These are phyloP conservation scores for Lepidothrix coronata DNA, from an alignment of 2,113 vertebrate species.

Conservation along the genomic window DNA sequence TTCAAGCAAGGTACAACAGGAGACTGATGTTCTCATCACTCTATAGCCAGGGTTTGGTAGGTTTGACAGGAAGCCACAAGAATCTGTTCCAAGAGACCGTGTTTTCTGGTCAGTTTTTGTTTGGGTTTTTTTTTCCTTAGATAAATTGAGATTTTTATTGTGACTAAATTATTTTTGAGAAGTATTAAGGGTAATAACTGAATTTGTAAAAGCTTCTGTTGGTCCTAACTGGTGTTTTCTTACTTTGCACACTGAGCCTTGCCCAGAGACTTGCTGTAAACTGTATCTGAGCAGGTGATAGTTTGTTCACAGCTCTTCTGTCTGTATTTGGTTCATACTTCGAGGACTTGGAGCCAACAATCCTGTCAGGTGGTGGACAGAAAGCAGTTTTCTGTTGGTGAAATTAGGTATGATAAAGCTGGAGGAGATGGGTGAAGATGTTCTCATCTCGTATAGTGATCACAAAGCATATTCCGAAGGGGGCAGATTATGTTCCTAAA, in stretches of 20 bases:
- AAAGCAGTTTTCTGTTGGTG: background rate
- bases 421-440: background rate
- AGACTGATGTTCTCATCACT: background rate
- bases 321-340: background rate
- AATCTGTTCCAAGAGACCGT: background rate
- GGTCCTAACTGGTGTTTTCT: background rate
- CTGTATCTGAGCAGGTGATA: background rate
- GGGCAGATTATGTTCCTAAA: background rate
- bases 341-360: background rate
- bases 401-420: background rate
- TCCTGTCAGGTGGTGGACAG: background rate
- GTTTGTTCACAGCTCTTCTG: background rate
- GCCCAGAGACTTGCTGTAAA: background rate
- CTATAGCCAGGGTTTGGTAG: fast-evolving
- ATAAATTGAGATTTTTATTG: background rate
- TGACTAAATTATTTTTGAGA: background rate
- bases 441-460: background rate
- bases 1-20: background rate
- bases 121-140: background rate
- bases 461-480: background rate
- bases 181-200: background rate
- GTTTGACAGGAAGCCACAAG: background rate
- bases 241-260: background rate
- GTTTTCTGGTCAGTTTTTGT: background rate
- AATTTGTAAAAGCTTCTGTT: background rate